Base-by-base conservation (phyloP, 2,888 invertebrate genomes). In the Chrysolina oricalcia region DNA sequence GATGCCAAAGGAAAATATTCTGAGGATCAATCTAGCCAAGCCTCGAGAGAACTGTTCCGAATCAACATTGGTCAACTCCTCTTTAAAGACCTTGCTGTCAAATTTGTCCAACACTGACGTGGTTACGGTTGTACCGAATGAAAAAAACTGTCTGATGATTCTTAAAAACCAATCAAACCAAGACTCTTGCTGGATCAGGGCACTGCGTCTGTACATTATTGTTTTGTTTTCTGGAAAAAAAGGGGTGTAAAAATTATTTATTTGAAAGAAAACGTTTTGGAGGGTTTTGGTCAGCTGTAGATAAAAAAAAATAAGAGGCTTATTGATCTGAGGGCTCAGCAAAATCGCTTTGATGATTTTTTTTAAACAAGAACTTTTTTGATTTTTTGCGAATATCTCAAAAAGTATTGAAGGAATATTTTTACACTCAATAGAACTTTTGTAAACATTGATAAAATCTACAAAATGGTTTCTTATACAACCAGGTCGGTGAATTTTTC, bases 61-160 rank as follows among this genome's bases (percentile, higher is more conserved):
- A 23, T 4, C 27, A 8, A 35, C 35, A 8, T 59, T 23, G 1
- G 0, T 10, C 15, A 59, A 59, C 27, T 59, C 59, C 13, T 59
- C 59, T 8, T 59, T 6, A n/a, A 59, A 59, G 6, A 35, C n/a
- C n/a, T 59, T 59, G 59, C 59, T 59, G 59, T 59, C 59, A 13
- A 59, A 59, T n/a, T 59, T 59, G n/a, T 59, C 17, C n/a, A 9
- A 3, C 11, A 35, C 35, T 2, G 23, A 10, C 9, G 15, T 23
- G 15, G 59, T 35, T 9, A 8, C 10, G 17, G 59, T 59, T 0
- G n/a, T 59, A 1, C 27, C 35, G 10, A 59, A 59, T 15, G 59
- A 59, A n/a, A 59, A 59, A 10, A 59, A 59, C 59, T 59, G 27
- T 3, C 5, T 27, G 35, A 59, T 35, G n/a, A 59, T 59, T 15